Base-by-base conservation (phyloP, 1,140 invertebrate genomes). In the Heliconius eleuchia region DNA sequence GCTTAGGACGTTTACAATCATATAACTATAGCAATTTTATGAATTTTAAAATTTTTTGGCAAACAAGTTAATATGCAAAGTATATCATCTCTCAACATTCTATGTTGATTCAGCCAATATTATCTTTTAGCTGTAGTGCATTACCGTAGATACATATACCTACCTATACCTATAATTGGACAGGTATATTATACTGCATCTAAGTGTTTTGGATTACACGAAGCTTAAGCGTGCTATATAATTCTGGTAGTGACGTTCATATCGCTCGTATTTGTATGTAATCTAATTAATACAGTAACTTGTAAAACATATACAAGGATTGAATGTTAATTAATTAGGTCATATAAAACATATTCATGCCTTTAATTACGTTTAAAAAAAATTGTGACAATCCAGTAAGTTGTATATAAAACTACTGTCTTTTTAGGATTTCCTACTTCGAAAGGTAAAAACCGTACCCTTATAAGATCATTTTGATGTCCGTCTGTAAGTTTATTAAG, bases 21-120 rank as follows among this genome's bases (percentile, higher is more conserved):
- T 66, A 30, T 66, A 46, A 13, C 4, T 46, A 6, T 11, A 30
- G 27, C 27, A 1, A 30, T 16, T 66, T 66, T 23, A 30, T 66
- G 27, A 66, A 66, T 66, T 27, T 30, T 66, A 27, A 66, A 66
- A 66, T 23, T 23, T 23, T 23, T 0, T 23, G 23, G 0, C 27
- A 72, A 34, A 71, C 34, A 71, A 72, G 42, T 72, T 39, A 72
- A 72, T 72, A 42, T 72, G 11, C 71, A 72, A n/a, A 19, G 27
- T n/a, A n/a, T 72, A 72, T 71, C 70, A 71, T 2, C 37, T 72
- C 34, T 42, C 37, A 39, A 72, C 37, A 72, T 72, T 84, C 77
- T 73, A 78, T 89, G 87, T 89, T 91, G 83, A 87, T 88, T 89
- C 87, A 89, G 85, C 79, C 81, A 80, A 80, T 83, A 87, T 89